These are phyloP conservation scores for Nomada lathburiana DNA, from an alignment of 2,888 invertebrate genomes.

Conservation along the genomic window DNA sequence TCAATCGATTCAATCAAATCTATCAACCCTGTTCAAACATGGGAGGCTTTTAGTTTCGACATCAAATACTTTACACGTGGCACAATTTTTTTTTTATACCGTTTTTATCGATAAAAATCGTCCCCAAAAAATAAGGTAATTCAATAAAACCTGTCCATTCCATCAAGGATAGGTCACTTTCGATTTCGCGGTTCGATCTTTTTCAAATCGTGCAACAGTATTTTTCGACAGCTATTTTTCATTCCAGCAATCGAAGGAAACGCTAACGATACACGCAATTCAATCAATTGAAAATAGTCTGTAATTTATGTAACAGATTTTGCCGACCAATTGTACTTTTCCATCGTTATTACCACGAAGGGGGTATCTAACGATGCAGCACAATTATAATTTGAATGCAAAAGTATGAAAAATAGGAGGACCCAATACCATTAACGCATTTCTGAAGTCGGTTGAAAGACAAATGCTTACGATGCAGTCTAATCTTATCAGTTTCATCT, in stretches of 20 bases:
- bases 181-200: conserved; percentile 30
- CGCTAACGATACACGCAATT: not conserved
- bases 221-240: not conserved
- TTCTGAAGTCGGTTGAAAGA: too few relatives aligned
- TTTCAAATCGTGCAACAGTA: not conserved
- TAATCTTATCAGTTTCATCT: too few relatives aligned
- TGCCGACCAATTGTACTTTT: too few relatives aligned
- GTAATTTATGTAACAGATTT: not conserved
- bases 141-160: conserved; percentile 34
- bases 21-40: conserved; percentile 41
- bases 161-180: conserved; percentile 34
- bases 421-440: too few relatives aligned
- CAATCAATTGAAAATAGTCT: not conserved
- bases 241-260: not conserved
- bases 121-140: conserved; percentile 40
- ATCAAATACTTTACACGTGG: conserved; percentile 42
- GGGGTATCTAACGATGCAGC: too few relatives aligned
- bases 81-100: conserved; percentile 42
- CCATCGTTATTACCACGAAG: too few relatives aligned
- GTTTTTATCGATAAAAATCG: conserved; percentile 45
- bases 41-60: conserved; percentile 37
- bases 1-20: conserved; percentile 37
- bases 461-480: too few relatives aligned
- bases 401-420: too few relatives aligned
- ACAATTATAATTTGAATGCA: too few relatives aligned